These are phyloP conservation scores for Leptodactylus fallax DNA, from an alignment of 2,797 vertebrate genomes.

Conservation along the genomic window DNA sequence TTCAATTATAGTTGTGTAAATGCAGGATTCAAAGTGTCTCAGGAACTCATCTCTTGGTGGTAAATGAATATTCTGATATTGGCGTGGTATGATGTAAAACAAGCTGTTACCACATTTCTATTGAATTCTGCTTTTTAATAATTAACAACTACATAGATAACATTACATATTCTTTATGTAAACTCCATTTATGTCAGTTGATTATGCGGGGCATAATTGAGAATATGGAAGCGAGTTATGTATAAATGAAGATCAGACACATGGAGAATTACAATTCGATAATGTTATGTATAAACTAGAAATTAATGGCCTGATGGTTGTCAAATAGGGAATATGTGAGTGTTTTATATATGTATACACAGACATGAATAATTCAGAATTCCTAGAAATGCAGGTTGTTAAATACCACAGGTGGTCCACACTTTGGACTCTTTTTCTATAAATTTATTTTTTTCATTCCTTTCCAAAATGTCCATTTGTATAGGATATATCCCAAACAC, in stretches of 20 bases:
- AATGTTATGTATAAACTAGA: neutral
- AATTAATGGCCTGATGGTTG: neutral
- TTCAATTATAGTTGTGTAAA: slow-evolving; percentile 48
- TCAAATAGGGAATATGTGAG: neutral
- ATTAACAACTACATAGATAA: neutral
- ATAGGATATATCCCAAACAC: too few species aligned
- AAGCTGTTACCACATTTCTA: neutral
- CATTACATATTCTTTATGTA: neutral
- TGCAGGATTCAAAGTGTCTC: neutral
- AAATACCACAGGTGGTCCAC: neutral
- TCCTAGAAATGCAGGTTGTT: neutral
- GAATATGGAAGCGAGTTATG: neutral
- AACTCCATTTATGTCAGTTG: neutral
- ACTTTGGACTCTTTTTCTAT: too few species aligned
- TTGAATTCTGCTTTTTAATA: slow-evolving; percentile 5
- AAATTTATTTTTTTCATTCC: too few species aligned
- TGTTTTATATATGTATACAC: neutral
- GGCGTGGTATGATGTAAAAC: slow-evolving; percentile 13
- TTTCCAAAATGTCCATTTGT: too few species aligned
- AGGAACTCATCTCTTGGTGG: neutral
- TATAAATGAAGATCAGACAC: neutral
- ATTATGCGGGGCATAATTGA: slow-evolving; percentile 3
- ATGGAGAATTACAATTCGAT: neutral
- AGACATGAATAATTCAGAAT: neutral
- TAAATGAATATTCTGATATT: slow-evolving; percentile 16